These are phyloP conservation scores for Aplidium turbinatum DNA, from an alignment of 23 tunicate species.

Conservation along the genomic window DNA sequence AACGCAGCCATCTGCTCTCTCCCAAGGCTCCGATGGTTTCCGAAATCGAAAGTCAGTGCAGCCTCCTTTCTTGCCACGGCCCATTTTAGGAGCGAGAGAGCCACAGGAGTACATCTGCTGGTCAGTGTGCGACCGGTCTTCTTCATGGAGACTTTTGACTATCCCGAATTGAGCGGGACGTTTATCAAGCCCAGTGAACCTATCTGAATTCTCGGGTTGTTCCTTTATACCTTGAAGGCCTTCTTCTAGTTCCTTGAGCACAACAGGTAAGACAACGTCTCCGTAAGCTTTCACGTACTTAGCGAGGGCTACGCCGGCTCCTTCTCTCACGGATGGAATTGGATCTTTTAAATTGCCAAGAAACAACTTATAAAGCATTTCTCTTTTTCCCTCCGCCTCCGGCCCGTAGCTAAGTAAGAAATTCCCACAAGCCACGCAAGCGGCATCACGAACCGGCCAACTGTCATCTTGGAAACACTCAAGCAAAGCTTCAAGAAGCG, in stretches of 20 bases:
- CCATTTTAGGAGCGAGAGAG: constrained; percentile 93
- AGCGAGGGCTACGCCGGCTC: constrained; percentile 85
- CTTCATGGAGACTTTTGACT: constrained; percentile 52
- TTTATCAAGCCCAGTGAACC: constrained; percentile 72
- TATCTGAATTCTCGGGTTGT: constrained; percentile 58
- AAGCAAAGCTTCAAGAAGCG: constrained; percentile 48
- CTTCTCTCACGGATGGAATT: constrained; percentile 90
- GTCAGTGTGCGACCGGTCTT: constrained; percentile 58
- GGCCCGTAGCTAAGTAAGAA: constrained; percentile 60
- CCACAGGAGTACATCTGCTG: constrained; percentile 98
- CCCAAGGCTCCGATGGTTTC: constrained; percentile 92
- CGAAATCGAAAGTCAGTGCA: constrained; percentile 80
- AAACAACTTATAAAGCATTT: constrained; percentile 63
- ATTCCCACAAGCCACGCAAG: constrained; percentile 92
- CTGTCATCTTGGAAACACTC: constrained; percentile 92
- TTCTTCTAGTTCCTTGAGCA: constrained; percentile 50
- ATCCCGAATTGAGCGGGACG: constrained; percentile 90
- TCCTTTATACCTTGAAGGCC: constrained; percentile 55
- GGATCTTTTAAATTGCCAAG: constrained; percentile 81
- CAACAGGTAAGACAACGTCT: constrained; percentile 37
- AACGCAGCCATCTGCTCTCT: constrained; percentile 87
- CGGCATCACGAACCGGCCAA: constrained; percentile 99
- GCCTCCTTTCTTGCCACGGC: constrained; percentile 69
- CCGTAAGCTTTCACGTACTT: constrained; percentile 74
- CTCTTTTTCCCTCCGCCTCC: constrained; percentile 26